phyloP scores from a whole-genome alignment of 1,140 invertebrate genomes.

The Wiebesia pumilae region DNA sequence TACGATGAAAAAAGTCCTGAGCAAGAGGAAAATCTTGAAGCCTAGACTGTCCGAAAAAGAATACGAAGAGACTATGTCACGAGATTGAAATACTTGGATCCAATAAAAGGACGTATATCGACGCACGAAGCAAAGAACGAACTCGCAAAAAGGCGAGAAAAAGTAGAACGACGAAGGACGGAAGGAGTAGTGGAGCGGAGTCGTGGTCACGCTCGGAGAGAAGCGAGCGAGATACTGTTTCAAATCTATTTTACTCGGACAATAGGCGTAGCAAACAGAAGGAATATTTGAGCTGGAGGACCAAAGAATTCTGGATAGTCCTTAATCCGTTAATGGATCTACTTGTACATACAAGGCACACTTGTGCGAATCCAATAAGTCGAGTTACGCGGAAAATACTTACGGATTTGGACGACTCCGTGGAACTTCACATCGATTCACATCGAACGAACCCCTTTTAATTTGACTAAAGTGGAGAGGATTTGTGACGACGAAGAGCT shows the following conservation, averaged over 20 bases:
- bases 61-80: background rate
- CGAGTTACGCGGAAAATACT: slow-evolving; percentile 25
- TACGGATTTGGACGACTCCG: background rate
- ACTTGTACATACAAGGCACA: background rate
- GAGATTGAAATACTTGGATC: slow-evolving; percentile 47
- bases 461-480: background rate
- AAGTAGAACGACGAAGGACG: background rate
- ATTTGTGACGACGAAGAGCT: background rate
- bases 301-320: background rate
- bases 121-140: background rate
- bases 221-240: background rate
- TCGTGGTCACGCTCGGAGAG: slow-evolving; percentile 2
- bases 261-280: slow-evolving; percentile 35
- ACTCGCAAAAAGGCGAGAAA: background rate
- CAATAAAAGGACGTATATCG: background rate
- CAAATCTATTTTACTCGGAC: slow-evolving; percentile 39
- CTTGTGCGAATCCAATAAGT: slow-evolving; percentile 48
- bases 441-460: background rate
- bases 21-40: too few species aligned
- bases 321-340: slow-evolving; percentile 60
- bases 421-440: background rate
- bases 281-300: background rate
- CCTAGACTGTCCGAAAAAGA: background rate
- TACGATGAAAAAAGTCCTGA: too few species aligned
- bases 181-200: background rate